Conservation (phyloP, 2,797 vertebrate genomes). For the Cyprinodon diabolis region DNA sequence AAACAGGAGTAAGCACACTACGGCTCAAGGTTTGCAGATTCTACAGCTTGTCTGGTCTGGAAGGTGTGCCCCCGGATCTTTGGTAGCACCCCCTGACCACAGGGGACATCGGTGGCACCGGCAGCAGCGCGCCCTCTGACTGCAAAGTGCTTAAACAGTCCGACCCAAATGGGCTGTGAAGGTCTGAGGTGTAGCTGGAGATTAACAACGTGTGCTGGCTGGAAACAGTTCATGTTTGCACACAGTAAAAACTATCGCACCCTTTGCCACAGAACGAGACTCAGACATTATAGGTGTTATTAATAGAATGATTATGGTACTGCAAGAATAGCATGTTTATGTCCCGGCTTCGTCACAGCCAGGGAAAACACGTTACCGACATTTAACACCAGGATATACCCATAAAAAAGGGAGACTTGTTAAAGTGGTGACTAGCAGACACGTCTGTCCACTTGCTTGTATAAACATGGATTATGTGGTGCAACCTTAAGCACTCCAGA, state of each 20-base stretch:
- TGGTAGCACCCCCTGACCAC: slow-evolving; percentile 30
- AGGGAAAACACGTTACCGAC: slow-evolving; percentile 64
- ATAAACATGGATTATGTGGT: slow-evolving; percentile 53
- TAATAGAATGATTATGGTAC: slow-evolving; percentile 67
- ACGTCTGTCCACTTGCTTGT: slow-evolving; percentile 62
- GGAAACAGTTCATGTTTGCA: slow-evolving; percentile 57
- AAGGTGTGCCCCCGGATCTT: slow-evolving; percentile 34
- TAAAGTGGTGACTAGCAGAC: slow-evolving; percentile 53
- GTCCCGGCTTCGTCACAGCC: slow-evolving; percentile 51
- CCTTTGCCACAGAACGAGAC: slow-evolving; percentile 43
- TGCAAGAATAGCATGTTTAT: slow-evolving; percentile 69
- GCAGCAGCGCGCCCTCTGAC: slow-evolving; percentile 47
- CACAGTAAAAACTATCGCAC: slow-evolving; percentile 64
- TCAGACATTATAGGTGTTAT: slow-evolving; percentile 55
- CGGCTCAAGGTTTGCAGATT: background rate
- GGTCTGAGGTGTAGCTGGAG: slow-evolving; percentile 57
- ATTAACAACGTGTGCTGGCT: slow-evolving; percentile 69
- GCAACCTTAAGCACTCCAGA: slow-evolving; percentile 24
- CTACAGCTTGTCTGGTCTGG: slow-evolving; percentile 20
- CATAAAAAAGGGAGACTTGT: slow-evolving; percentile 66
- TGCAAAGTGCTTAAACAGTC: slow-evolving; percentile 39
- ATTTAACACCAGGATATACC: slow-evolving; percentile 67
- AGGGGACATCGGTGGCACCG: slow-evolving; percentile 31
- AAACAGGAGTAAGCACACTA: slow-evolving; percentile 5
- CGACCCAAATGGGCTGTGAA: slow-evolving; percentile 53